These are phyloP conservation scores for Eospalax fontanierii DNA, from an alignment of 2,797 vertebrate species.

Conservation along the genomic window DNA sequence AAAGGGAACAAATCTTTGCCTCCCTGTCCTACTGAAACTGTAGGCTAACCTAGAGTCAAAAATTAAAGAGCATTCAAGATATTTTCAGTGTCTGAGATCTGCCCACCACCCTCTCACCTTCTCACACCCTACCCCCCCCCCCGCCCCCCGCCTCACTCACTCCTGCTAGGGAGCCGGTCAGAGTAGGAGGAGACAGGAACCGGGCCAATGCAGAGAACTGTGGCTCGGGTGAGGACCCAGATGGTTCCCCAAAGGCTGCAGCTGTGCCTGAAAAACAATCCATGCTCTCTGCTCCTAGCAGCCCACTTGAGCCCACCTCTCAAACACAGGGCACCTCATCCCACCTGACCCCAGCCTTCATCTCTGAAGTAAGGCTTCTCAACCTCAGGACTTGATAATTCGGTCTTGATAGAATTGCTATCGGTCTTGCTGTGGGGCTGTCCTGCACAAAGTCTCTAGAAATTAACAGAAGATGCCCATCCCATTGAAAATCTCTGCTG, in stretches of 20 bases:
- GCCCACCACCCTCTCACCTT: too few relatives aligned
- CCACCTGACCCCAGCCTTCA: background rate
- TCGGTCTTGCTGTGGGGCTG: background rate
- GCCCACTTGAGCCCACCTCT: background rate
- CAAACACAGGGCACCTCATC: accelerated
- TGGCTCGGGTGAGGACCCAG: background rate
- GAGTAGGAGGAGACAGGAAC: background rate
- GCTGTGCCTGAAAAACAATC: background rate
- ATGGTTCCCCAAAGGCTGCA: background rate
- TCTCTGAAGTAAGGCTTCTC: background rate
- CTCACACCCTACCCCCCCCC: too few relatives aligned
- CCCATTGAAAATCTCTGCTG: background rate
- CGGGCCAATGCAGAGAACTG: accelerated
- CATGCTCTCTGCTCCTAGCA: background rate
- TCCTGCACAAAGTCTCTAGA: background rate
- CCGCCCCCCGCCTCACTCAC: too few relatives aligned
- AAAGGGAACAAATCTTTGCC: background rate
- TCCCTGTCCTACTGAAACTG: background rate
- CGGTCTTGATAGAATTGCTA: background rate
- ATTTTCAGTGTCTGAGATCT: background rate
- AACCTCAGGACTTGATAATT: background rate
- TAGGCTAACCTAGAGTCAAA: background rate
- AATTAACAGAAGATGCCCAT: background rate
- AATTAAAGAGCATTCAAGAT: background rate
- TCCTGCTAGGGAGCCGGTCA: background rate